These are phyloP conservation scores for Limnephilus marmoratus DNA, from an alignment of 2,888 invertebrate genomes.

Conservation along the genomic window DNA sequence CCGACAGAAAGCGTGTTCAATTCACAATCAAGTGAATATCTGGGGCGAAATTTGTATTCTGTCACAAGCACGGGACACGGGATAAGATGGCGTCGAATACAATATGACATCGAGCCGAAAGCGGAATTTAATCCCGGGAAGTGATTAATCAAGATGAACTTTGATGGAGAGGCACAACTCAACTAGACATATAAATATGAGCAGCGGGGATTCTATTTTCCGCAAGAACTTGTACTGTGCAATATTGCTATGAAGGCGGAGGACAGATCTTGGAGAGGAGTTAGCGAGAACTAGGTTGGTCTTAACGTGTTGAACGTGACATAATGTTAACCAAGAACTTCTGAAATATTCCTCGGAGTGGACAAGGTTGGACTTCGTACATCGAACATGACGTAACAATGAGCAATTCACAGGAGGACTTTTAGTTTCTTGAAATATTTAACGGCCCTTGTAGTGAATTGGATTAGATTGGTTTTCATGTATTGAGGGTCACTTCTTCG, in stretches of 20 bases:
- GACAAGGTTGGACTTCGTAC: not conserved
- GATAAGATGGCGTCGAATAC: constrained; percentile 49
- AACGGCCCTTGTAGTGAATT: not conserved
- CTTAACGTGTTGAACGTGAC: not conserved
- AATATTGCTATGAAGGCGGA: not conserved
- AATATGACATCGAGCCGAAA: constrained; percentile 50
- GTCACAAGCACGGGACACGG: constrained; percentile 30
- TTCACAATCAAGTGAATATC: constrained; percentile 40
- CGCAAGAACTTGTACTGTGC: not conserved
- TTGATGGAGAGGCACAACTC: constrained; percentile 40
- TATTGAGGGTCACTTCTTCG: too few relatives aligned
- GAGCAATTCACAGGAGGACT: not conserved
- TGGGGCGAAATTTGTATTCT: constrained; percentile 49
- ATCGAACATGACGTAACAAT: not conserved
- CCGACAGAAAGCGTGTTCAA: not conserved
- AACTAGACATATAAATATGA: constrained; percentile 18
- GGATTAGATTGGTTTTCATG: not conserved
- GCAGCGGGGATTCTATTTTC: not conserved
- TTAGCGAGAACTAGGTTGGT: not conserved
- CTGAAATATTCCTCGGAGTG: not conserved
- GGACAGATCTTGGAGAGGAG: not conserved
- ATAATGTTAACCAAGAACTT: not conserved
- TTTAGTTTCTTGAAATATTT: not conserved
- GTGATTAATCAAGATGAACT: constrained; percentile 59
- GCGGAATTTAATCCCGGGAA: constrained; percentile 58